A percentile compares a stretch with the other conserved stretches of the same genome.
Conservation (phyloP, 2,113 vertebrate genomes). For the Geococcyx californianus region DNA sequence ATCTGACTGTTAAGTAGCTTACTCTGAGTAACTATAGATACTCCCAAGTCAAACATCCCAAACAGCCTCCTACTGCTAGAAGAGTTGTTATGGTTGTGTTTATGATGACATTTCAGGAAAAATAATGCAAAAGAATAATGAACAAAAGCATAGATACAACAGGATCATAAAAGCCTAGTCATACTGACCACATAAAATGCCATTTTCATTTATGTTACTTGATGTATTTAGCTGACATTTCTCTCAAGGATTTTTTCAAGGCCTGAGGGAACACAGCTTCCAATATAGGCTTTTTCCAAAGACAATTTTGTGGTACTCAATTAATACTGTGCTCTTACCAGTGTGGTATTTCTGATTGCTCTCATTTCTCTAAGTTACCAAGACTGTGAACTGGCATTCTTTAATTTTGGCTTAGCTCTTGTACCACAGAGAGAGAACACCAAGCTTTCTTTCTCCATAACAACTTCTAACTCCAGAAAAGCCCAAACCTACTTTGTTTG, state of each 20-base stretch:
- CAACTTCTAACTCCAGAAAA: neutral
- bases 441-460: neutral
- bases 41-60: neutral
- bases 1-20: neutral
- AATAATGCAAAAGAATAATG: neutral
- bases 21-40: neutral
- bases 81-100: neutral
- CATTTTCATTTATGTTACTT: neutral
- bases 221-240: neutral
- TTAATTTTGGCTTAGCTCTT: neutral
- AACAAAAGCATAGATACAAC: neutral
- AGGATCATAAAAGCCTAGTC: neutral
- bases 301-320: neutral
- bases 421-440: neutral
- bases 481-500: neutral
- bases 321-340: neutral
- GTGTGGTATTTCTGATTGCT: neutral
- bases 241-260: neutral
- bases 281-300: neutral
- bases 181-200: neutral
- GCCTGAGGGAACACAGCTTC: neutral
- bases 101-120: conserved; percentile 4
- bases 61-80: neutral
- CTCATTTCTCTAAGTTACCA: neutral
- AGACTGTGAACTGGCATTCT: neutral